phyloP scores from a whole-genome alignment of 2,888 invertebrate species.

The Noctua janthe region DNA sequence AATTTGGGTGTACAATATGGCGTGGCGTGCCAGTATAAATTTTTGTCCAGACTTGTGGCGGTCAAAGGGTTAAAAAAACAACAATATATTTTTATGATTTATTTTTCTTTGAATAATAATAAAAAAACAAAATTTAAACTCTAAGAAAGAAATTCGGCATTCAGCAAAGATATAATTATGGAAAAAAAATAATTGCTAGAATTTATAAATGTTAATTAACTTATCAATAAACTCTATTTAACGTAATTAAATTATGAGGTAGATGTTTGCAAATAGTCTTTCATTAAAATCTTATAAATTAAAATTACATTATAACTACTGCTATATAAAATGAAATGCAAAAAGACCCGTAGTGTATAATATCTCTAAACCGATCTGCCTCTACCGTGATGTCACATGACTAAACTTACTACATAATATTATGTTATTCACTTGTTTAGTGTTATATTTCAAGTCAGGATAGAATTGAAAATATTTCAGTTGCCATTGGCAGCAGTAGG shows the following conservation, averaged over 20 bases:
- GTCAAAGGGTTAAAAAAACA: no score
- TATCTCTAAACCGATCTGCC: conserved; percentile 65
- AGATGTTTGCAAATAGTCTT: conserved; percentile 90
- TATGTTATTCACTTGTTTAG: conserved; percentile 24
- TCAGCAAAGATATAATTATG: conserved; percentile 79
- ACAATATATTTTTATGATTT: conserved; percentile 77
- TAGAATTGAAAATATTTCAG: conserved; percentile 21
- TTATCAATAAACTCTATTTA: conserved; percentile 87
- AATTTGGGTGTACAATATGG: no score
- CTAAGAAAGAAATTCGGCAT: conserved; percentile 86
- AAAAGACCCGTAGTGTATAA: conserved; percentile 78
- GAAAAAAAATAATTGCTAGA: conserved; percentile 82
- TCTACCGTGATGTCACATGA: conserved; percentile 59
- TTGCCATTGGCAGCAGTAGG: conserved; percentile 22
- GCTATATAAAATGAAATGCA: conserved; percentile 77
- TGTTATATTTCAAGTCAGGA: conserved; percentile 19
- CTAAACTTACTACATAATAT: conserved; percentile 46
- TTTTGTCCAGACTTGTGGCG: no score
- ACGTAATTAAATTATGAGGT: conserved; percentile 89
- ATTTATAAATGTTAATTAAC: conserved; percentile 87
- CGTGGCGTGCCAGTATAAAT: no score
- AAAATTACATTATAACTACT: conserved; percentile 77
- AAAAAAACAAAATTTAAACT: conserved; percentile 88
- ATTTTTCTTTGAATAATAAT: conserved; percentile 88
- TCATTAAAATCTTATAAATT: conserved; percentile 83